A percentile compares a stretch with the other conserved stretches of the same genome.
Evolutionary conservation across 1,140 invertebrate species (phyloP).

Genomic region (Parapsyche elsis): DNA sequence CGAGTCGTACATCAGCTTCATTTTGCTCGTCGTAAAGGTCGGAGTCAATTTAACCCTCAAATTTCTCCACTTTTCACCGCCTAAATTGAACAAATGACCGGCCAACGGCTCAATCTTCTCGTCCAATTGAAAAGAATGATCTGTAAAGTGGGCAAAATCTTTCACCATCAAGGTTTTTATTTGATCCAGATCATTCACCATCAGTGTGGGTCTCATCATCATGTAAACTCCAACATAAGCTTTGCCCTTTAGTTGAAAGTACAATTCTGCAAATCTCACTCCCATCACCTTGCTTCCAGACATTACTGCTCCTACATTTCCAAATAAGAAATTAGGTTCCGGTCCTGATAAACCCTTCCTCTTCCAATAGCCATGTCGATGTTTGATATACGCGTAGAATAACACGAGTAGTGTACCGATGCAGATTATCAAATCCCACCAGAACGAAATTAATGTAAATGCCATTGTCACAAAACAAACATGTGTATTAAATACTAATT

Average conservation of each 20-base stretch:
- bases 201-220: conserved; percentile 62
- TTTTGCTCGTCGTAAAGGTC: conserved; percentile 70
- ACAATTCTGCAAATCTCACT: conserved; percentile 37
- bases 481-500: no score
- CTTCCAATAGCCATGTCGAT: conserved; percentile 23
- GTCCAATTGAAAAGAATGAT: conserved; percentile 67
- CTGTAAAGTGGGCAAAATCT: conserved; percentile 71
- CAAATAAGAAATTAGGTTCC: conserved; percentile 35
- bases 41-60: conserved; percentile 70
- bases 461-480: conserved; percentile 16
- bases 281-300: conserved; percentile 45
- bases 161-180: conserved; percentile 70
- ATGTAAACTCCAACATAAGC: conserved; percentile 57
- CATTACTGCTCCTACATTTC: conserved; percentile 48
- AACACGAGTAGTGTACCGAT: not conserved
- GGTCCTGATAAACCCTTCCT: conserved; percentile 32
- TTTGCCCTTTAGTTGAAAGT: conserved; percentile 31
- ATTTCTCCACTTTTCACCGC: conserved; percentile 68
- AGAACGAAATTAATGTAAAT: conserved; percentile 31
- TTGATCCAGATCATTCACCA: conserved; percentile 66
- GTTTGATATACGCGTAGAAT: not conserved
- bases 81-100: conserved; percentile 61
- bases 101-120: conserved; percentile 58
- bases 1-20: conserved; percentile 69
- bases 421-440: conserved; percentile 38